phyloP scores from a whole-genome alignment of 30 jellyfish, hydroid and myxozoan genomes.

The Aurelia coerulea region DNA sequence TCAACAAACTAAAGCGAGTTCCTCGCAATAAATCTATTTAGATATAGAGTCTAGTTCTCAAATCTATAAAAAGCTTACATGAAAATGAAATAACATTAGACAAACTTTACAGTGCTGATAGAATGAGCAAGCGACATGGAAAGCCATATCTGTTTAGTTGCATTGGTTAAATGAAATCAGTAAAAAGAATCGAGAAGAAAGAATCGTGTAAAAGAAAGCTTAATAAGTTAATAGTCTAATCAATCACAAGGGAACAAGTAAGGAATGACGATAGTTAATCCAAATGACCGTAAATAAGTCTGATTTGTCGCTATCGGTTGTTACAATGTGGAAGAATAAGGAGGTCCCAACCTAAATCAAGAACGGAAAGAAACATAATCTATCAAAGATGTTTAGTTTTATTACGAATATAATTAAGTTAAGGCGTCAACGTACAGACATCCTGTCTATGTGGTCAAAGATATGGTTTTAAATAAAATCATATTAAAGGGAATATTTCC shows the following conservation, averaged over 20 bases:
- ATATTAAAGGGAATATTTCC: conserved; percentile 32
- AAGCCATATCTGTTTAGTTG: no score
- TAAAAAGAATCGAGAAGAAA: no score
- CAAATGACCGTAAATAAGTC: conserved; percentile 56
- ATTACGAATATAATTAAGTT: conserved; percentile 34
- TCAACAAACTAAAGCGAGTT: no score
- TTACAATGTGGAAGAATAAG: conserved; percentile 23
- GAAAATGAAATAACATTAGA: no score
- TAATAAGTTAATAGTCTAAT: conserved; percentile 46
- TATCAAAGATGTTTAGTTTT: conserved; percentile 56
- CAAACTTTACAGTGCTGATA: no score
- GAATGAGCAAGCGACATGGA: no score
- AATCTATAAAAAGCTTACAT: no score
- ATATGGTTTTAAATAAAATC: conserved; percentile 60
- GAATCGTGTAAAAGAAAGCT: not conserved
- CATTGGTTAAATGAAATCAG: no score
- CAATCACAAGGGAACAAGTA: conserved; percentile 24
- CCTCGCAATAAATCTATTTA: no score
- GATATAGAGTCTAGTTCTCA: no score
- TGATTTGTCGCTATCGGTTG: conserved; percentile 52
- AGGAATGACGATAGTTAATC: conserved; percentile 48
- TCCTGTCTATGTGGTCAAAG: conserved; percentile 73
- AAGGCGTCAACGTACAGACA: conserved; percentile 65
- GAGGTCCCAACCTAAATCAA: conserved; percentile 53
- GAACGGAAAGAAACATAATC: conserved; percentile 66